Conservation (phyloP, 2,113 vertebrate genomes). For the Pithys albifrons region DNA sequence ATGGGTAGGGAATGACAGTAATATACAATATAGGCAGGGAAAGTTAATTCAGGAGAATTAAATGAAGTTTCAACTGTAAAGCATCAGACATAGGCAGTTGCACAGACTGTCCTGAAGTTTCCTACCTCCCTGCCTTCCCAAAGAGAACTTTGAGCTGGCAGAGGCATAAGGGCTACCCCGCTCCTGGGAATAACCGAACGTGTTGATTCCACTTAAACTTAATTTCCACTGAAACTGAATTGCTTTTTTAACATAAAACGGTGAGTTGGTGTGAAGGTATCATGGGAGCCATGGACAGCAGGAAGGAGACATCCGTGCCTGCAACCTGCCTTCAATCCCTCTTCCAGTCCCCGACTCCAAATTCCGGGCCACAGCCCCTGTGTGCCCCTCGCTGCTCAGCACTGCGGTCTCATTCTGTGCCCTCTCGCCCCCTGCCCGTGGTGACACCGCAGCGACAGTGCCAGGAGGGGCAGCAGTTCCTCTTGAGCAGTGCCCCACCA, state of each 20-base stretch:
- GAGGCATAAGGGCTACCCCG: not conserved
- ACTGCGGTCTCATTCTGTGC: not conserved
- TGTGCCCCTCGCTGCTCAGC: not conserved
- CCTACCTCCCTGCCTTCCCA: too few species aligned
- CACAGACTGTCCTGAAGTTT: rapidly evolving
- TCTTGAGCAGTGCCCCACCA: rapidly evolving
- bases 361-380: not conserved
- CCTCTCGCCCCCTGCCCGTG: not conserved
- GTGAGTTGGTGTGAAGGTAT: rapidly evolving
- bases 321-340: rapidly evolving
- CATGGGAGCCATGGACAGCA: not conserved
- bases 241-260: rapidly evolving
- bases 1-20: rapidly evolving
- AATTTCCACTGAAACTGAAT: not conserved
- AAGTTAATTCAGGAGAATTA: not conserved
- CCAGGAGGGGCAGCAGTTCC: not conserved
- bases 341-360: not conserved
- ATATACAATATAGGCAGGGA: rapidly evolving
- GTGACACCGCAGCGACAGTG: rapidly evolving
- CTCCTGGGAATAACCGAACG: rapidly evolving
- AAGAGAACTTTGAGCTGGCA: rapidly evolving
- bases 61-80: not conserved
- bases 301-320: rapidly evolving
- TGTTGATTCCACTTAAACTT: rapidly evolving
- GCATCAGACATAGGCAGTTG: not conserved